phyloP scores from a whole-genome alignment of 2,797 vertebrate species.

The Pelodytes ibericus region DNA sequence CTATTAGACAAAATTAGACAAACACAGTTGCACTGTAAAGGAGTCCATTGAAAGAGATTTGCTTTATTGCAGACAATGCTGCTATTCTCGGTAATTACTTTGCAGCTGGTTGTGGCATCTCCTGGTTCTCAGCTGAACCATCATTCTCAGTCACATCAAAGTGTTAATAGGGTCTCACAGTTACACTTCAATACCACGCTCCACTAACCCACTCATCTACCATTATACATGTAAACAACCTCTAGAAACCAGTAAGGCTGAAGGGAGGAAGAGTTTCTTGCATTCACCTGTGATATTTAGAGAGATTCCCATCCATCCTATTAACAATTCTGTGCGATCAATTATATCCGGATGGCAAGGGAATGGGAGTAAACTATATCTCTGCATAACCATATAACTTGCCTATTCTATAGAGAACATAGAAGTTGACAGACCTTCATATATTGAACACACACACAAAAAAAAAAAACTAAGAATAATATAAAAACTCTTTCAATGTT shows the following conservation, averaged over 20 bases:
- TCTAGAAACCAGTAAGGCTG: not conserved
- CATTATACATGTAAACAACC: not conserved
- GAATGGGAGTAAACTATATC: too few species aligned
- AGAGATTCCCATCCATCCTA: not conserved
- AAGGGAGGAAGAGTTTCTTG: not conserved
- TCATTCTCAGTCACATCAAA: not conserved
- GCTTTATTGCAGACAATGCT: not conserved
- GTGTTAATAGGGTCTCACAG: not conserved
- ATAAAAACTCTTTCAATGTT: not conserved
- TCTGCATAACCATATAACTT: too few species aligned
- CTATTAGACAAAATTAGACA: not conserved
- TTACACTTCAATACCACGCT: not conserved
- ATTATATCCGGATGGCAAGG: too few species aligned
- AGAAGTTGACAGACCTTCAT: too few species aligned
- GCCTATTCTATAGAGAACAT: too few species aligned
- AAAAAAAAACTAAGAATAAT: too few species aligned
- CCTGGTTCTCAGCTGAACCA: not conserved
- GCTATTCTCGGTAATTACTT: not conserved
- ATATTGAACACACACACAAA: too few species aligned
- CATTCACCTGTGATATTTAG: slow-evolving; percentile 6
- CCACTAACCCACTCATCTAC: not conserved
- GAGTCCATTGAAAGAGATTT: not conserved
- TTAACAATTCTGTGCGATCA: not conserved
- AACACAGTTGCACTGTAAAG: not conserved
- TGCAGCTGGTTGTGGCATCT: not conserved